phyloP scores from a whole-genome alignment of 2,113 vertebrate species.

The Pavo muticus region DNA sequence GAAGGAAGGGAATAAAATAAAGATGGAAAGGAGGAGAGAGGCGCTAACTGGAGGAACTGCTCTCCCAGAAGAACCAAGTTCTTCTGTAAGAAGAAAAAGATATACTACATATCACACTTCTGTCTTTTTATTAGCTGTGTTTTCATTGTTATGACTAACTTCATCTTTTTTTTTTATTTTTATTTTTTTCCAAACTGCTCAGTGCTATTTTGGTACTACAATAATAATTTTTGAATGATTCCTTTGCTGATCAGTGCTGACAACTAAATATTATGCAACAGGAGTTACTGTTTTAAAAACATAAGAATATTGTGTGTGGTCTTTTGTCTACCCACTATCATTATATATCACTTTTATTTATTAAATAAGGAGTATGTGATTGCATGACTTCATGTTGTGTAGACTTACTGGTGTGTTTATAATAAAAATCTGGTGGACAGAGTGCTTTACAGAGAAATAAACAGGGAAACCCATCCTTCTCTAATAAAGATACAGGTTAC shows the following conservation, averaged over 20 bases:
- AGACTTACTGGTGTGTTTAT: slow-evolving; percentile 16
- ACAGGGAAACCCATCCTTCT: not conserved
- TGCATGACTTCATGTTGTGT: slow-evolving; percentile 17
- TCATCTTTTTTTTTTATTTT: not conserved
- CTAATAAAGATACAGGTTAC: slow-evolving; percentile 18
- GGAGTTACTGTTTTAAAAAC: not conserved
- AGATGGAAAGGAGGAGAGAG: not conserved
- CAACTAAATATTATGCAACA: not conserved
- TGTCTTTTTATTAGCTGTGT: not conserved
- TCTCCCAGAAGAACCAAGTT: not conserved
- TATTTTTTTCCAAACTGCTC: not conserved
- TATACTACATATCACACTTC: not conserved
- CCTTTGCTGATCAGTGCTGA: not conserved
- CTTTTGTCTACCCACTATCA: slow-evolving; percentile 16
- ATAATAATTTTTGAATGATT: not conserved
- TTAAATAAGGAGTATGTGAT: slow-evolving; percentile 36
- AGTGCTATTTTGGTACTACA: not conserved
- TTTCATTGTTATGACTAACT: not conserved
- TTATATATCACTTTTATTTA: slow-evolving; percentile 46
- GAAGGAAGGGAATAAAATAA: not conserved
- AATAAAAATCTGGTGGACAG: slow-evolving; percentile 30
- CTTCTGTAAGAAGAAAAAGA: not conserved
- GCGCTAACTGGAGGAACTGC: not conserved
- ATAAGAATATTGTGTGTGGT: not conserved
- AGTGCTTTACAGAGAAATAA: slow-evolving; percentile 28